phyloP scores from a whole-genome alignment of 2,888 invertebrate species.

The Drosophila atroscutellata region DNA sequence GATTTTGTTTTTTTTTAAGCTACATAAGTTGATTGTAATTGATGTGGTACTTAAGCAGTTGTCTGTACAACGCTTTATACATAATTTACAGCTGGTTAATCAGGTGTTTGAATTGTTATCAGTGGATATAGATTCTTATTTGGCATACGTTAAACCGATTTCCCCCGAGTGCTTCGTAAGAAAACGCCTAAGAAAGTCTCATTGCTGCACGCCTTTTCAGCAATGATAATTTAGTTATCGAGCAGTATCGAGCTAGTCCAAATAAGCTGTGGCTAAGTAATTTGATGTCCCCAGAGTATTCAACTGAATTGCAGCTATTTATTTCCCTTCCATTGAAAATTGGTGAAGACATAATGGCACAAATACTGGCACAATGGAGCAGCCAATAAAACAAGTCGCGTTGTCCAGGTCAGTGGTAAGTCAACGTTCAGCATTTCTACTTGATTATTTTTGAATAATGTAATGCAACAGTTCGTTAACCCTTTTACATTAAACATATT shows the following conservation, averaged over 20 bases:
- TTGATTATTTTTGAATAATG: background rate
- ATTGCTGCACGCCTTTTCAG: background rate
- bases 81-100: background rate
- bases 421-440: background rate
- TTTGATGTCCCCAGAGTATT: background rate
- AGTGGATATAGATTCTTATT: background rate
- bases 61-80: background rate
- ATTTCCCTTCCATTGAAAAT: background rate
- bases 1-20: background rate
- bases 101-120: background rate
- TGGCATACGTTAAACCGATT: background rate
- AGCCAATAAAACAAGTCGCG: background rate
- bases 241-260: background rate
- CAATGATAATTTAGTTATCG: background rate
- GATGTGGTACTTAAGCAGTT: background rate
- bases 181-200: background rate
- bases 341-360: background rate
- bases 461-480: background rate
- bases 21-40: background rate
- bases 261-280: background rate
- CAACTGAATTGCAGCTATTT: background rate
- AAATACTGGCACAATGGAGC: background rate
- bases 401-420: background rate
- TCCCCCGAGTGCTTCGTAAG: background rate
- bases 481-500: conserved; percentile 5